Percentiles rank a stretch among this genome's conserved stretches.
These are phyloP conservation scores for Xenopus petersii DNA, from an alignment of 2,797 vertebrate genomes.

Conservation along the genomic window DNA sequence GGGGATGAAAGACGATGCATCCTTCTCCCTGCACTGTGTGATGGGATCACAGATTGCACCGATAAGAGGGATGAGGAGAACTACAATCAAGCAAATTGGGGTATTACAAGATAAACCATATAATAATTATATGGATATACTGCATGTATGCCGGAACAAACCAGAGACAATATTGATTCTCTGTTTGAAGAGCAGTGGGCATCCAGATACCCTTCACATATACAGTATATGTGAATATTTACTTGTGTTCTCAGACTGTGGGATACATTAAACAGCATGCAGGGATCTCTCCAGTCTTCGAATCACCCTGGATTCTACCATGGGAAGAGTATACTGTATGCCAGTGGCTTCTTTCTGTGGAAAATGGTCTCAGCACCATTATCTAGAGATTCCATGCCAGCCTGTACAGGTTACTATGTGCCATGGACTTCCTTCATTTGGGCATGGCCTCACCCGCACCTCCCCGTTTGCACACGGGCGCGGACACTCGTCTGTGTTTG, in stretches of 20 bases:
- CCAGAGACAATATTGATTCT: too few relatives aligned
- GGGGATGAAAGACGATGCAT: conserved; percentile 84
- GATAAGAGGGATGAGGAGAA: conserved; percentile 82
- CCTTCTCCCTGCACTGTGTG: conserved; percentile 76
- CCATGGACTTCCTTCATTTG: conserved; percentile 81
- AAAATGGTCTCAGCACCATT: conserved; percentile 71
- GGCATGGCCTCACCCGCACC: too few relatives aligned
- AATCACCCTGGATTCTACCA: conserved; percentile 80
- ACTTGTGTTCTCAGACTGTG: conserved; percentile 73
- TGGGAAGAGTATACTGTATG: conserved; percentile 81
- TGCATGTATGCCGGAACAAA: not conserved
- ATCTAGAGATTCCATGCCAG: conserved; percentile 82
- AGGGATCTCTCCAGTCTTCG: conserved; percentile 78
- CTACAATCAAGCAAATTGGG: conserved; percentile 77
- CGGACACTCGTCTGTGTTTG: too few relatives aligned
- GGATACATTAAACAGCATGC: conserved; percentile 67
- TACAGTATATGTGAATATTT: too few relatives aligned
- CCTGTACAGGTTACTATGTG: conserved; percentile 87
- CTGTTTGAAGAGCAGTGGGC: too few relatives aligned
- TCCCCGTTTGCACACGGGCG: too few relatives aligned
- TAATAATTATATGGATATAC: not conserved
- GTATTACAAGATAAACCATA: conserved; percentile 50
- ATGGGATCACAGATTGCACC: conserved; percentile 74
- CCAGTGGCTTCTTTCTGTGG: conserved; percentile 32
- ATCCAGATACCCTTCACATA: too few relatives aligned